phyloP scores from a whole-genome alignment of 2,797 vertebrate species.

The Lepilemur septentrionalis region DNA sequence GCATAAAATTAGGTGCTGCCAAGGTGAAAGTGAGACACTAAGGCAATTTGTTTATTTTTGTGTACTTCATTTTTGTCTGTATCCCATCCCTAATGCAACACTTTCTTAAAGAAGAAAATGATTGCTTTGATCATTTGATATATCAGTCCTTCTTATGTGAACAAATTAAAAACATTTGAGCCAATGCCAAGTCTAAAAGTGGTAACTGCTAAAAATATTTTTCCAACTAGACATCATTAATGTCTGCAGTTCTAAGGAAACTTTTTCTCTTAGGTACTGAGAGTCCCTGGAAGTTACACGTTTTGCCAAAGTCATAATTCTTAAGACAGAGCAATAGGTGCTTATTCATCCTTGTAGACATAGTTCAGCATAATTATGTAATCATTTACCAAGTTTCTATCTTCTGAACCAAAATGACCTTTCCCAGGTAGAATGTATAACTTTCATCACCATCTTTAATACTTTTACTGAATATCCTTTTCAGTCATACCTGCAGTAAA shows the following conservation, averaged over 20 bases:
- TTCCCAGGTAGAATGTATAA: neutral
- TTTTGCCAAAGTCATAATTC: conserved; percentile 35
- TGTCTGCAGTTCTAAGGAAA: neutral
- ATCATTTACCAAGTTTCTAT: neutral
- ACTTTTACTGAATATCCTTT: neutral
- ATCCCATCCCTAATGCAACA: neutral
- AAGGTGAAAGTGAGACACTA: neutral
- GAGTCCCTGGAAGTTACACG: neutral
- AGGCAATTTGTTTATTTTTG: neutral
- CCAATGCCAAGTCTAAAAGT: conserved; percentile 35
- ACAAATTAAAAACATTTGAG: neutral
- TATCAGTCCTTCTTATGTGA: neutral
- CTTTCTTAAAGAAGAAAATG: neutral
- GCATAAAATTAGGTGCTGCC: neutral
- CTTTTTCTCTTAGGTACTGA: neutral
- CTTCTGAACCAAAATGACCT: conserved; percentile 32
- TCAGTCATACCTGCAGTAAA: neutral
- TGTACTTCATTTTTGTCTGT: neutral
- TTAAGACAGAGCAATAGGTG: neutral
- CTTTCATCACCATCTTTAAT: neutral
- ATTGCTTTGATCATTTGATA: neutral
- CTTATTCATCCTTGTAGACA: neutral
- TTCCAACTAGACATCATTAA: conserved; percentile 16
- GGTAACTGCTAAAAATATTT: conserved; percentile 18
- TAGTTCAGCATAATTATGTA: neutral